These are phyloP conservation scores for Ciconia maguari DNA, from an alignment of 2,113 vertebrate species.

Conservation along the genomic window DNA sequence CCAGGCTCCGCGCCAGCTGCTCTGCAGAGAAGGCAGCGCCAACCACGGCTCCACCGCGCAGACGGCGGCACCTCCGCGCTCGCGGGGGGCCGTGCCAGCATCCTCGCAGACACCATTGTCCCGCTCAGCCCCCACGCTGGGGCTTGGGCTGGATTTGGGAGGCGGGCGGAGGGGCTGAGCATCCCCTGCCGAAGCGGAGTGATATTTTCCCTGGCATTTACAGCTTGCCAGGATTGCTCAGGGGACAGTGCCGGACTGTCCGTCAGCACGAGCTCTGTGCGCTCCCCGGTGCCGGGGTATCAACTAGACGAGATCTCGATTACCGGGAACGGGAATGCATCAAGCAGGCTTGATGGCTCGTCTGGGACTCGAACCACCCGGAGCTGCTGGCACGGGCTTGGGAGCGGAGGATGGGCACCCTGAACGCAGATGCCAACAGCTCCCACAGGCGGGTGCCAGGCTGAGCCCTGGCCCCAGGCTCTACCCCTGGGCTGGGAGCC, in stretches of 20 bases:
- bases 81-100: background rate
- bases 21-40: background rate
- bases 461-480: background rate
- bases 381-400: background rate
- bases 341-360: background rate
- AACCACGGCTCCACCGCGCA: fast-evolving
- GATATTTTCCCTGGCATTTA: background rate
- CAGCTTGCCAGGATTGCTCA: background rate
- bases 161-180: fast-evolving
- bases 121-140: fast-evolving
- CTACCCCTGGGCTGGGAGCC: background rate
- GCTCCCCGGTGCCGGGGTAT: background rate
- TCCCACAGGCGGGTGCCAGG: background rate
- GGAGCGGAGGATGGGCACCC: background rate
- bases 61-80: background rate
- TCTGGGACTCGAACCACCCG: fast-evolving
- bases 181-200: background rate
- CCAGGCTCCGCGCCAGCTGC: background rate
- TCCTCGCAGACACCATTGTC: background rate
- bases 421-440: background rate
- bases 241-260: no score
- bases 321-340: background rate
- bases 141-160: background rate
- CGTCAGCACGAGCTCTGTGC: fast-evolving
- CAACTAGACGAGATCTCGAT: fast-evolving